Evolutionary conservation across 2,113 vertebrate species (phyloP), one percentile per base, ranked within the genome.

Genomic region (Poeciliopsis occidentalis): DNA sequence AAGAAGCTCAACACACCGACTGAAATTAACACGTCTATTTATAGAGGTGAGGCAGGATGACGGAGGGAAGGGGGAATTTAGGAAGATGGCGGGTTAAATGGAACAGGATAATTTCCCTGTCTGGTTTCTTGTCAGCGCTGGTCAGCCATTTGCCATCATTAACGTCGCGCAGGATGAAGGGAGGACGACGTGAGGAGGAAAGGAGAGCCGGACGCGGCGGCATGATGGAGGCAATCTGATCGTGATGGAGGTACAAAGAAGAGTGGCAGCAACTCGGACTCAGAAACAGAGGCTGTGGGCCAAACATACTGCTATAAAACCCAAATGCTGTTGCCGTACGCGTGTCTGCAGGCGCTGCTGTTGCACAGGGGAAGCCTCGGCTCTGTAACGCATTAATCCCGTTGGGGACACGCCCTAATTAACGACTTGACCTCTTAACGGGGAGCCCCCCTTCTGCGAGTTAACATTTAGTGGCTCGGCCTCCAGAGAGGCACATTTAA

Each of bases 21-120:
- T 94, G 88, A 93, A 93, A 94, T 94, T 93, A 92, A 91, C 91
- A 88, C 83, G 54, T 41, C 89, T 93, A 94, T 94, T 94, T 92
- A 91, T 93, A 92, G 89, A 92, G 80, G 81, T 82, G 81, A 72
- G 72, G 78, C 69, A 67, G 30, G 69, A 77, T 54, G 78, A 64
- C 63, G 71, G 67, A 30, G 39, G 12, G 60, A 62, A 29, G 10
- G 51, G 22, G 69, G 31, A 60, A 27, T 4, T 32, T 65, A 73
- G 60, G 73, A 76, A 82, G 57, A 79, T 30, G 41, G 27, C 64
- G 79, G 75, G 78, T 86, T 81, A 70, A 86, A 86, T 70, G 66
- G 79, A 89, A 87, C 69, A 54, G 74, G 67, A 87, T 87, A 69
- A 76, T 85, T 89, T 84, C 41, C 47, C 22, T 22, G 47, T 75